phyloP scores from a whole-genome alignment of 1,140 invertebrate species.

The Caerostris darwini region DNA sequence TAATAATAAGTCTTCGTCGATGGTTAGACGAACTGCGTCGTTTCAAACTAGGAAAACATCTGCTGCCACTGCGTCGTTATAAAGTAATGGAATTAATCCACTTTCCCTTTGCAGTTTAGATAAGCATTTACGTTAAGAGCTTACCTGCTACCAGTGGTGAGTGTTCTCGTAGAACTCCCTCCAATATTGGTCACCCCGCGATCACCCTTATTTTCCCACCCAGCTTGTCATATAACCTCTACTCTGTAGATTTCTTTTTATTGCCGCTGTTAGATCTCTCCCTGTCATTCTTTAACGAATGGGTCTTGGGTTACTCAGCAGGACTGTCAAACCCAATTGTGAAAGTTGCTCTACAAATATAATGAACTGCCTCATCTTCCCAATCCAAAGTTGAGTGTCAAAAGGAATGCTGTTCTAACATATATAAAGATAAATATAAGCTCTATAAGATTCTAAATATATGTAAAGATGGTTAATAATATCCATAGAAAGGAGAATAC shows the following conservation, averaged over 20 bases:
- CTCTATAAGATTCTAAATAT: no score
- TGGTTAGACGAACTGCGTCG: slow-evolving; percentile 42
- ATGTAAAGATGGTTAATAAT: no score
- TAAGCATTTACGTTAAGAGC: slow-evolving; percentile 60
- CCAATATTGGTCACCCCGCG: not conserved
- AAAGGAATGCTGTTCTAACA: no score
- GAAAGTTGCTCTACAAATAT: not conserved
- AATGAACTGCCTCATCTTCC: no score
- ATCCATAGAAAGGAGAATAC: no score
- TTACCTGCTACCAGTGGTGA: slow-evolving; percentile 46
- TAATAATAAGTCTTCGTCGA: slow-evolving; percentile 59
- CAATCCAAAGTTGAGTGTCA: no score
- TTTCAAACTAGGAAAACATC: slow-evolving; percentile 73
- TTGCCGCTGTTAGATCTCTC: slow-evolving; percentile 2
- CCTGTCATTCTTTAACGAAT: slow-evolving; percentile 38
- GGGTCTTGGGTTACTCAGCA: slow-evolving; percentile 12
- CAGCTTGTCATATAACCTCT: slow-evolving; percentile 20
- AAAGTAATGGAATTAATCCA: slow-evolving; percentile 75
- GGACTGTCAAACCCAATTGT: not conserved
- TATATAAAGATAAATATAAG: no score
- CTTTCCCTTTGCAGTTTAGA: slow-evolving; percentile 39
- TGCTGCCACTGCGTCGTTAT: slow-evolving; percentile 69
- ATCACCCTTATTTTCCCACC: slow-evolving; percentile 54
- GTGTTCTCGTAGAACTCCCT: not conserved
- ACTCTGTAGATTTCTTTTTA: slow-evolving; percentile 15